A percentile compares a stretch with the other conserved stretches of the same genome.
phyloP scores from a whole-genome alignment of 2,113 vertebrate genomes.

The Oncorhynchus gorbuscha region DNA sequence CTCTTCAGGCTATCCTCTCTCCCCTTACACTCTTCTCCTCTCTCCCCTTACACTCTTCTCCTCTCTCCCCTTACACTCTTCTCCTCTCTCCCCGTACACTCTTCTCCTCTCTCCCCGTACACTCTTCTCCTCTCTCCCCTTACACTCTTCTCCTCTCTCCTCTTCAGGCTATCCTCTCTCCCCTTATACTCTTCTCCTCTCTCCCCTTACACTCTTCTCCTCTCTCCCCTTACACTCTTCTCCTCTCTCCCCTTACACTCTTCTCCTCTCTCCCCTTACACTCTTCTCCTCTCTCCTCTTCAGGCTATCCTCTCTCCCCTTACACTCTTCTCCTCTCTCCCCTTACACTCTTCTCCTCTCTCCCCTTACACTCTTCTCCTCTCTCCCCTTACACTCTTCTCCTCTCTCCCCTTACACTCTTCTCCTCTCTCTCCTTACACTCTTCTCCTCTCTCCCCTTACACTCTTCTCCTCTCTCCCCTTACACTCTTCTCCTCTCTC shows the following conservation, averaged over 20 bases:
- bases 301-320: not conserved
- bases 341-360: no score
- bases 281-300: not conserved
- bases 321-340: not conserved
- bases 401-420: not conserved
- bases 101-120: no score
- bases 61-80: no score
- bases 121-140: not conserved
- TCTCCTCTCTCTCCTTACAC: no score
- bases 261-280: not conserved
- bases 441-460: not conserved
- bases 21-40: not conserved
- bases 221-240: not conserved
- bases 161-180: no score
- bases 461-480: not conserved
- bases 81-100: not conserved
- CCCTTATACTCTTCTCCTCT: not conserved
- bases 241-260: no score
- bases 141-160: not conserved
- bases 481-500: not conserved
- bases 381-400: no score
- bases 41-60: not conserved
- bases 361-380: not conserved
- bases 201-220: not conserved
- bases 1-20: no score